Conservation (phyloP, 2,888 invertebrate species). For the Microctonus aethiopoides region DNA sequence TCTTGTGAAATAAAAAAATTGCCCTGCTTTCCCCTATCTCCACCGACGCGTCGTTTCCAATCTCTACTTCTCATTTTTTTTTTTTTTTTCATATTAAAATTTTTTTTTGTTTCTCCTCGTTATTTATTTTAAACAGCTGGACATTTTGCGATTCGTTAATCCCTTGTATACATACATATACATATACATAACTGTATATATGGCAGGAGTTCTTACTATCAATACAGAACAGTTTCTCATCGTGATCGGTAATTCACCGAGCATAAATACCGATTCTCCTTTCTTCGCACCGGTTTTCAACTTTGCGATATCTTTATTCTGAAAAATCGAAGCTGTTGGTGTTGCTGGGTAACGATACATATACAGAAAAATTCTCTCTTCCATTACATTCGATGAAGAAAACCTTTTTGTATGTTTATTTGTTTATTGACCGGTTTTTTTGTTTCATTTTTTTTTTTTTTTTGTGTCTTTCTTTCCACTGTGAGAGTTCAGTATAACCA, state of each 20-base stretch:
- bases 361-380: neutral
- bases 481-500: neutral
- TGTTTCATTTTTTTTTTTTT: neutral
- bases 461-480: neutral
- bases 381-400: no score
- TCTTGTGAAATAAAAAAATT: slow-evolving; percentile 42
- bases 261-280: neutral
- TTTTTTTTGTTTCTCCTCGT: slow-evolving; percentile 18
- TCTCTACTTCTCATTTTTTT: slow-evolving; percentile 12
- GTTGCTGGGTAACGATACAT: neutral
- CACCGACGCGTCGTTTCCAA: slow-evolving; percentile 35
- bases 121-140: slow-evolving; percentile 51
- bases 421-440: neutral
- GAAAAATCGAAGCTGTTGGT: neutral
- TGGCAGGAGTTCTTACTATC: slow-evolving; percentile 34
- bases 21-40: slow-evolving; percentile 41
- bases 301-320: neutral
- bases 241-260: slow-evolving; percentile 8
- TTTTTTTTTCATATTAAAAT: slow-evolving; percentile 11
- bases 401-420: neutral
- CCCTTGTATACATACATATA: no score
- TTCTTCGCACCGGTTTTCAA: neutral
- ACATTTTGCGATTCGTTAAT: slow-evolving; percentile 57
- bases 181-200: slow-evolving; percentile 1
- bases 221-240: neutral